Conservation (phyloP, 2,888 invertebrate species). For the Oligia fasciuncula region DNA sequence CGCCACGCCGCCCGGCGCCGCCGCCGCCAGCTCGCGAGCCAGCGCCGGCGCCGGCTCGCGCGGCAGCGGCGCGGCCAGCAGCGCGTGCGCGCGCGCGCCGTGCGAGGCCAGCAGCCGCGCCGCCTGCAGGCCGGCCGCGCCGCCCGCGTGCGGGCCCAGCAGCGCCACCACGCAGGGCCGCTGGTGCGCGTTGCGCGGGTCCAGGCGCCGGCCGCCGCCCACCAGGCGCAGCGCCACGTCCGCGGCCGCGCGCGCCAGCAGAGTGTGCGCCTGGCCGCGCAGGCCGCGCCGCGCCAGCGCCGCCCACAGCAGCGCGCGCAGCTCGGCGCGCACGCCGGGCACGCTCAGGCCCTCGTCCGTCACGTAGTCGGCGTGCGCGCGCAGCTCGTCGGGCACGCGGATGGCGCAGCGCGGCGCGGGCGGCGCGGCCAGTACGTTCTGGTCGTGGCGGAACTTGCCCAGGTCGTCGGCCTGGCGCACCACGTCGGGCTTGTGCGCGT, state of each 20-base stretch:
- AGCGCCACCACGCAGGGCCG: slow-evolving; percentile 95
- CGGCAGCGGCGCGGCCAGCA: slow-evolving; percentile 71
- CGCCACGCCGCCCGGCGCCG: slow-evolving; percentile 75
- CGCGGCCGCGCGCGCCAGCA: slow-evolving; percentile 95
- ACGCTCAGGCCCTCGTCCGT: slow-evolving; percentile 95
- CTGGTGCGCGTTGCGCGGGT: slow-evolving; percentile 96
- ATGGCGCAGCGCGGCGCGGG: slow-evolving; percentile 84
- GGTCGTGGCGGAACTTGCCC: slow-evolving; percentile 93
- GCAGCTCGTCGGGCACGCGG: slow-evolving; percentile 91
- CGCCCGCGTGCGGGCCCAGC: slow-evolving; percentile 91
- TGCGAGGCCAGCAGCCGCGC: slow-evolving; percentile 95
- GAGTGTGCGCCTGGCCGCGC: slow-evolving; percentile 89
- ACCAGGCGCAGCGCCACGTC: slow-evolving; percentile 94
- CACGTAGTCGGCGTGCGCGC: slow-evolving; percentile 91
- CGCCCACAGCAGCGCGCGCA: slow-evolving; percentile 92
- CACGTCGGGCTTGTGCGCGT: slow-evolving; percentile 79
- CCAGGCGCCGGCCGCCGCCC: slow-evolving; percentile 95
- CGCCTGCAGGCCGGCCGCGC: slow-evolving; percentile 91
- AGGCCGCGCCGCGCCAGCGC: slow-evolving; percentile 89
- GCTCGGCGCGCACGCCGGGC: slow-evolving; percentile 92
- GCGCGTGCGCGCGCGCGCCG: slow-evolving; percentile 92
- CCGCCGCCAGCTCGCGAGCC: slow-evolving; percentile 52
- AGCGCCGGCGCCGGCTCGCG: slow-evolving; percentile 61
- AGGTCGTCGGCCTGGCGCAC: slow-evolving; percentile 81
- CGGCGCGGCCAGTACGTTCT: slow-evolving; percentile 92